Evolutionary conservation across 1,140 invertebrate species (phyloP), one percentile per base, ranked within the genome.

Genomic region (Dendrolimus kikuchii): DNA sequence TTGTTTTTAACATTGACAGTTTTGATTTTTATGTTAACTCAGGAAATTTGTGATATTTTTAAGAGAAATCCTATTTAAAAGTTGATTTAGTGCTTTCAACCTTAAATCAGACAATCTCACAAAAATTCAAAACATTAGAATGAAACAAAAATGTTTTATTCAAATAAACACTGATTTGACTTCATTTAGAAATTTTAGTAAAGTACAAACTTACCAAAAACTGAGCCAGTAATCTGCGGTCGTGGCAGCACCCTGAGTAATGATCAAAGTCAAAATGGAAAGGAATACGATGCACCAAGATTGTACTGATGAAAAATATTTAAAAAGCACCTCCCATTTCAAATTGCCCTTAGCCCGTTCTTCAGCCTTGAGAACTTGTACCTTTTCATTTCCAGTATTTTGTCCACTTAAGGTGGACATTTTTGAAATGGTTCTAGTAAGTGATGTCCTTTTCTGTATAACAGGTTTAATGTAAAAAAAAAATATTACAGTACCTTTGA

Each of bases 171-270:
- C n/a, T n/a, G n/a, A n/a, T n/a, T n/a, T 1, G 23, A 23, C 1
- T 23, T 23, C 23, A 23, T 5, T 46, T 46, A 37, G 38, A 6
- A 36, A 46, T 6, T 7, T 5, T 36, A 36, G 6, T 5, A 46
- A 46, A 23, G 7, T 46, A n/a, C 5, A 5, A 10, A 66, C 63
- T 81, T 80, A 84, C 95, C 95, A 96, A 53, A 90, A 92, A 57
- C 93, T 92, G 0, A 95, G 85, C 90, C 94, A 96, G 70, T 92
- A 96, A 71, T 97, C 95, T 5, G 90, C 90, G 0, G 90, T 90
- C 57, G 92, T 93, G 41, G 91, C 93, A 0, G 90, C 77, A 0
- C 89, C 76, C 86, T 96, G 94, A 0, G 93, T 91, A 0, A 94
- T 7, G 1, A 95, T n/a, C 62, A 93, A 89, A 0, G 91, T 55